Evolutionary conservation across 2,797 vertebrate species (phyloP), one percentile per base, ranked within the genome.

Genomic region (Melopsittacus undulatus): DNA sequence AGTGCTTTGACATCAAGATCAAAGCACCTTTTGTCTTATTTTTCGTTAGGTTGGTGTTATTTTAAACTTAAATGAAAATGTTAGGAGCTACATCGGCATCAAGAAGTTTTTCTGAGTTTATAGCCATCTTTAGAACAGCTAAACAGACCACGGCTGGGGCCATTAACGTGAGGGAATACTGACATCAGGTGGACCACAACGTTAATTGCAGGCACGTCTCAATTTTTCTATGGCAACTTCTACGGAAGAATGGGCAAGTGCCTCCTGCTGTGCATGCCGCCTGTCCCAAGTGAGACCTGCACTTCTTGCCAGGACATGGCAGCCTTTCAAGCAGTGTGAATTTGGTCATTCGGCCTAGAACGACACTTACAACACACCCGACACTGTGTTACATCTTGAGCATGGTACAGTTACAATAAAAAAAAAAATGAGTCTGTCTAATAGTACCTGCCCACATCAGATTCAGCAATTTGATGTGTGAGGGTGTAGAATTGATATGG

Each of bases 181-280:
- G 96, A 96, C 95, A 91, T 54, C 95, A 86, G 69, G 84, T 83
- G 96, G 96, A 16, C 11, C 21, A 17, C 26, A 11, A 1, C 2
- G 3, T 12, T 80, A 56, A 92, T 43, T 81, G 62, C 94, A 92
- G 52, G 22, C 62, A 81, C 30, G 59, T 17, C 79, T 54, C 12
- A 5, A 2, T 15, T 81, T 15, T n/a, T 5, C 19, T 8, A 1
- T 1, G 29, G 40, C n/a, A 18, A 2, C 21, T 62, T 54, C 48
- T 18, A 29, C 38, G 40, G 62, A 10, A 62, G 14, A 26, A 43
- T 0, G 4, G 54, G 40, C 26, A 22, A 21, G 29, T 6, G 22
- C 56, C 32, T 13, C 14, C 48, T 52, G 6, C 42, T 4, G 52
- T 0, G 4, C 52, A 10, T 15, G 42, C 21, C 20, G 83, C 57